Percentiles rank a stretch among this genome's conserved stretches.
phyloP scores from a whole-genome alignment of 2,113 vertebrate species.

The Mormyrus lacerda region DNA sequence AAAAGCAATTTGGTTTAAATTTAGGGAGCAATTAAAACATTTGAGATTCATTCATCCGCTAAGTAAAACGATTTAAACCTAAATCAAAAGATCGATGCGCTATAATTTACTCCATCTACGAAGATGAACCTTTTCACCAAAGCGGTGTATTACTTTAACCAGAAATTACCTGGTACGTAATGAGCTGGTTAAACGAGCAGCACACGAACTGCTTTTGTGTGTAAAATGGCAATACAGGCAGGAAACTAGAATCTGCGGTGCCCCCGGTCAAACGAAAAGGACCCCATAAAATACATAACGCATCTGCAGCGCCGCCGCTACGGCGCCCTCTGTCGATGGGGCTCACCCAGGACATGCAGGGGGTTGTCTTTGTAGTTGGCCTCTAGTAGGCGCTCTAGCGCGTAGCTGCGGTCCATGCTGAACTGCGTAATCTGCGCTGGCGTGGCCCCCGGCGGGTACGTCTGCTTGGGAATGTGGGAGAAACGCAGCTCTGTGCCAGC shows the following conservation, averaged over 20 bases:
- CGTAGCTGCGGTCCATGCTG: constrained; percentile 86
- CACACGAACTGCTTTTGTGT: neutral
- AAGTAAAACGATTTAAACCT: neutral
- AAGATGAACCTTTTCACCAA: neutral
- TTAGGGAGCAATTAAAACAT: neutral
- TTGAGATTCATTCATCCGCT: neutral
- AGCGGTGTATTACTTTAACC: neutral
- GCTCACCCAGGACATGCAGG: constrained; percentile 77
- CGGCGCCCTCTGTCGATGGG: neutral
- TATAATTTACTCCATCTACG: neutral
- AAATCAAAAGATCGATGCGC: neutral
- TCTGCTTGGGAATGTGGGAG: constrained; percentile 73
- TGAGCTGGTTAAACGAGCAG: neutral
- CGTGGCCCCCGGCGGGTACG: constrained; percentile 76
- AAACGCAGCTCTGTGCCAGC: constrained; percentile 85
- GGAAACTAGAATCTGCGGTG: neutral
- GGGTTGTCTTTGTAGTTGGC: constrained; percentile 63
- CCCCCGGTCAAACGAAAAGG: neutral
- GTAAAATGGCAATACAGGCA: neutral
- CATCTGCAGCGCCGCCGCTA: neutral
- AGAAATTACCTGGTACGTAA: neutral
- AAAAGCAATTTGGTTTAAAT: neutral
- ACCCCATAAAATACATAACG: neutral
- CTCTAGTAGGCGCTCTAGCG: constrained; percentile 69
- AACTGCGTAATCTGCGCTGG: constrained; percentile 85